Base-by-base conservation (phyloP, 1,140 invertebrate genomes). In the Caligus rogercresseyi region DNA sequence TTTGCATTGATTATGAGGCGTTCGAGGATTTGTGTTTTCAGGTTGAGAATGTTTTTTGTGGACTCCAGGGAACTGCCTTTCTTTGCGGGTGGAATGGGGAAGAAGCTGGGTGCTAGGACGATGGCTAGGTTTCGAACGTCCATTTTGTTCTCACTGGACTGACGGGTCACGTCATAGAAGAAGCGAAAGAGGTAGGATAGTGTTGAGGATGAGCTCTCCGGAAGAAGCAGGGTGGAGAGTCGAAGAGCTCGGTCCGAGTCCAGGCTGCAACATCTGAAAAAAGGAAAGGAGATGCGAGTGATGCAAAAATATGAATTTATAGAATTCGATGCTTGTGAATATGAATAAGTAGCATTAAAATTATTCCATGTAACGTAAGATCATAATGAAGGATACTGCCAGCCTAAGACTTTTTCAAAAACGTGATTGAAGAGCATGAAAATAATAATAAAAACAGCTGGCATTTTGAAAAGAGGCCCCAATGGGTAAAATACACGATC, bases 101-200 rank as follows among this genome's bases (percentile, higher is more conserved):
- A 63, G 11, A 63, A 16, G 24, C 52, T 59, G 2, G 61, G 61
- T 3, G 61, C 52, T n/a, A 63, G 53, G 19, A 63, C 61, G 25
- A 63, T 63, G 20, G 61, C 61, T 20, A 63, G 25, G 24, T 55
- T 63, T 4, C 15, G 15, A 1, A 26, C 52, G 24, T 58, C 52
- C 61, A 63, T 63, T 53, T 63, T 63, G 52, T 63, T 63, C 11
- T n/a, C 13, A 13, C 14, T 54, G 16, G 51, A 58, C n/a, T 63
- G 3, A 14, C 13, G 15, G 18, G 61, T 4, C 14, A 63, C 53
- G 1, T 55, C 18, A 14, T n/a, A 20, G 11, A 63, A 56, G 25
- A 58, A 53, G 16, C 54, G 52, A 15, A 15, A 19, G 15, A 63
- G 54, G 52, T 55, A 63, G 15, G 52, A 54, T 25, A 63, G n/a